These are phyloP conservation scores for Amblyopsis rosae DNA, from an alignment of 2,113 vertebrate genomes.

Conservation along the genomic window DNA sequence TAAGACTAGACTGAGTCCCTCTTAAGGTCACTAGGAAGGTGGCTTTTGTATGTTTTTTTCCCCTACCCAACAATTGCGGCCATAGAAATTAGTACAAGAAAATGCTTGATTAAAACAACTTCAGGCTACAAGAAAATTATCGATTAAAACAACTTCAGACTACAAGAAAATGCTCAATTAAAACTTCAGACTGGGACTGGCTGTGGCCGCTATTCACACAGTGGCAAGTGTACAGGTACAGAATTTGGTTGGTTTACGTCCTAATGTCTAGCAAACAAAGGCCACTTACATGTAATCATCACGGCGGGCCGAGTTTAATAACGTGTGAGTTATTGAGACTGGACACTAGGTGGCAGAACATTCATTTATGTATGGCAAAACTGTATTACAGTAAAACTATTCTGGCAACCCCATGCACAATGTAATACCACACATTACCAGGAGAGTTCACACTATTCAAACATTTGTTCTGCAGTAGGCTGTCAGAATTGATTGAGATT, in stretches of 20 bases:
- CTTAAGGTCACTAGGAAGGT: constrained; percentile 41
- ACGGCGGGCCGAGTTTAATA: constrained; percentile 1
- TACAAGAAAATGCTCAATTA: background rate
- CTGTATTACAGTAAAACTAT: too few relatives aligned
- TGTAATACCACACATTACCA: constrained; percentile 54
- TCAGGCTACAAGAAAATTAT: background rate
- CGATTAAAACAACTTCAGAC: background rate
- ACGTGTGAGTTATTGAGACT: background rate
- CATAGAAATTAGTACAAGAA: background rate
- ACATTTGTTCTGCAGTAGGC: constrained; percentile 21
- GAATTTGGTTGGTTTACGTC: constrained; percentile 44
- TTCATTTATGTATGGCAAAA: background rate
- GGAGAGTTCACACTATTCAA: constrained; percentile 43
- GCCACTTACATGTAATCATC: constrained; percentile 24
- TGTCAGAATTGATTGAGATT: background rate
- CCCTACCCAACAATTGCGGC: constrained; percentile 8
- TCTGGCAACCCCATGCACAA: background rate
- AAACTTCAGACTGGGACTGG: constrained; percentile 50
- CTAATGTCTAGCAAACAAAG: constrained; percentile 45
- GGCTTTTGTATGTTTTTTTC: constrained; percentile 45
- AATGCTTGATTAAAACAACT: background rate
- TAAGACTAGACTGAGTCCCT: constrained; percentile 21
- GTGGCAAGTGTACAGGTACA: background rate
- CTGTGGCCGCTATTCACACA: constrained; percentile 42
- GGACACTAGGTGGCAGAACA: constrained; percentile 52